Evolutionary conservation across 2,888 invertebrate species (phyloP).

Genomic region (Drosophila flavopinicola): DNA sequence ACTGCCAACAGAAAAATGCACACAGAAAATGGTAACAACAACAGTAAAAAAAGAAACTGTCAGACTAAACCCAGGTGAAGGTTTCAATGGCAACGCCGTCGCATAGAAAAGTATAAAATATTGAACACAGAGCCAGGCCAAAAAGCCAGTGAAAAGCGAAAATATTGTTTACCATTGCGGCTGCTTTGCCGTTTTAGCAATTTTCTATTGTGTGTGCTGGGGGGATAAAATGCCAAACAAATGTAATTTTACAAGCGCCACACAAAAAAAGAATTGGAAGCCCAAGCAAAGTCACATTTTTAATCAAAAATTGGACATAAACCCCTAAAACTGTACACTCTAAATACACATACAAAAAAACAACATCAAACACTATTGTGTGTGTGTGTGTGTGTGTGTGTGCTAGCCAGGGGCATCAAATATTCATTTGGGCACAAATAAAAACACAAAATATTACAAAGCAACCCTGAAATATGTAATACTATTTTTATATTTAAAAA

Average conservation of each 20-base stretch:
- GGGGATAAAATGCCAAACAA: conserved; percentile 42
- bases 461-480: neutral
- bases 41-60: conserved; percentile 27
- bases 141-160: conserved; percentile 39
- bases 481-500: neutral
- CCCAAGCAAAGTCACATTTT: conserved; percentile 60
- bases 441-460: neutral
- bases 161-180: conserved; percentile 51
- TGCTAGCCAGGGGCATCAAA: neutral
- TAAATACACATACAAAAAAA: neutral
- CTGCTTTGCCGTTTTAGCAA: conserved; percentile 13
- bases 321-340: conserved; percentile 40
- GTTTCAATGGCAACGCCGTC: conserved; percentile 49
- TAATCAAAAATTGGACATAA: conserved; percentile 61
- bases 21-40: conserved; percentile 18
- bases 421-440: conserved; percentile 6
- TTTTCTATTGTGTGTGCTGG: conserved; percentile 15
- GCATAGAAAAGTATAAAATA: conserved; percentile 58
- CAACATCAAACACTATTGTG: conserved; percentile 10
- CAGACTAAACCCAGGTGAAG: conserved; percentile 47
- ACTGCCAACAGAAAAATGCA: conserved; percentile 42
- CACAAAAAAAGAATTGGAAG: conserved; percentile 36
- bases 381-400: too few species aligned
- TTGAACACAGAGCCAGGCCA: conserved; percentile 40
- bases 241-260: conserved; percentile 59